Evolutionary conservation across 2,888 invertebrate genomes (phyloP), one percentile per base, ranked within the genome.

Genomic region (Theodoxus fluviatilis): DNA sequence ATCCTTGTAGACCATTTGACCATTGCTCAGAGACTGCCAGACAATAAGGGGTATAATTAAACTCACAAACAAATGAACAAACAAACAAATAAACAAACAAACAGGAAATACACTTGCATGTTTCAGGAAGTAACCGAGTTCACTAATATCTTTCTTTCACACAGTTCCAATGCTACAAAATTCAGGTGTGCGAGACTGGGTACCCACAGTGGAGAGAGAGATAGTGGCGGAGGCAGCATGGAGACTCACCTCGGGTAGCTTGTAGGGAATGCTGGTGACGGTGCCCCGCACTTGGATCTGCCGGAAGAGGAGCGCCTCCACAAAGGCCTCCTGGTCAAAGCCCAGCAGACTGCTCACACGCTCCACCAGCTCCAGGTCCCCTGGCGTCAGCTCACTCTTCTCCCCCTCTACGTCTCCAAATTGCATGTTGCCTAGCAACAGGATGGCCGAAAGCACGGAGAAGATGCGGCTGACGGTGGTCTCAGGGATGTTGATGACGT

Each of bases 221-320:
- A n/a, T n/a, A n/a, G n/a, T n/a, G n/a, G n/a, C n/a, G n/a, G n/a
- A 59, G 12, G 25, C 28, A 52, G 52, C 7, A 66, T 43, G 12
- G n/a, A 2, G 47, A 71, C 78, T 73, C 75, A 83, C 83, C 81
- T 84, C 83, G 70, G 81, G 82, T 67, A 81, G 72, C 74, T 83
- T 84, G 75, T 78, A 83, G 12, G 83, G 83, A 71, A 84, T 83
- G 73, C 80, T 81, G 69, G 83, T 83, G 49, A 82, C 77, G 49
- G 81, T 82, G 61, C 83, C 82, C 3, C 83, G 75, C 22, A 84
- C 83, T 67, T 83, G 82, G 67, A 84, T 82, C 74, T 84, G 83
- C 57, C 83, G 67, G 72, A 76, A 81, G 66, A 82, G 72, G 57
- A 80, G 70, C 22, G 79, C 76, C 57, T 82, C 80, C 38, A 72